phyloP scores from a whole-genome alignment of 2,888 invertebrate species.

The Linyphia triangularis region DNA sequence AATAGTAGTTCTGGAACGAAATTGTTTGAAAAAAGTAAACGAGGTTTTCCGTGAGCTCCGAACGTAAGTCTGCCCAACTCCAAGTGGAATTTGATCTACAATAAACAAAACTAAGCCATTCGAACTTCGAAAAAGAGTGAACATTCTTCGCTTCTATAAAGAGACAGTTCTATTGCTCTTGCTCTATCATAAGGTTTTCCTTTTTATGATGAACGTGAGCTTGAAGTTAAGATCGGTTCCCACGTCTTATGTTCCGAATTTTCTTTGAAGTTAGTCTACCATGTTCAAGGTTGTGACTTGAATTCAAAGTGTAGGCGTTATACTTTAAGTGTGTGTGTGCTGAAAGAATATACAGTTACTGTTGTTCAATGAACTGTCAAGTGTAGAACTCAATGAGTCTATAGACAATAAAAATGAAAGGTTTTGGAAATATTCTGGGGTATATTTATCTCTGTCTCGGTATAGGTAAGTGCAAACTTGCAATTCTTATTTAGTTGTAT shows the following conservation, averaged over 20 bases:
- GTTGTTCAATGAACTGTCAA: not conserved
- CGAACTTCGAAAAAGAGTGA: not conserved
- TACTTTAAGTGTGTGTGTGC: conserved; percentile 2
- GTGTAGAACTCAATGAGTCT: conserved; percentile 8
- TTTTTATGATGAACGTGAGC: conserved; percentile 26
- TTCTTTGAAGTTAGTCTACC: conserved; percentile 7
- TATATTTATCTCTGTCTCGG: not conserved
- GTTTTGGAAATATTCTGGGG: not conserved
- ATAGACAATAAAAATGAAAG: conserved; percentile 10
- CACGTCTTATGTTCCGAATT: not conserved
- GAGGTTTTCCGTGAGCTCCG: not conserved
- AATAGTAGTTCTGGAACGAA: not conserved
- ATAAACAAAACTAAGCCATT: conserved; percentile 8
- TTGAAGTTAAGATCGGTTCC: conserved; percentile 28
- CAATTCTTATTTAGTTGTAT: too few relatives aligned
- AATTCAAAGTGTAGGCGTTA: conserved; percentile 28
- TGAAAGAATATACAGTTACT: not conserved
- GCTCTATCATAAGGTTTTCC: conserved; percentile 6
- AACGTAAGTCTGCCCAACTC: not conserved
- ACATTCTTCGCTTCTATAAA: not conserved
- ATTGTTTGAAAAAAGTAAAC: not conserved
- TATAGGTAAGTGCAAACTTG: not conserved
- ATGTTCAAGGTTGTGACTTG: conserved; percentile 30
- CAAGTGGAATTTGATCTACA: conserved; percentile 6
- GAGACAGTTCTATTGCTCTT: conserved; percentile 4